Evolutionary conservation across 2,888 invertebrate genomes (phyloP), one percentile per base, ranked within the genome.

Genomic region (Coenonympha glycerion): DNA sequence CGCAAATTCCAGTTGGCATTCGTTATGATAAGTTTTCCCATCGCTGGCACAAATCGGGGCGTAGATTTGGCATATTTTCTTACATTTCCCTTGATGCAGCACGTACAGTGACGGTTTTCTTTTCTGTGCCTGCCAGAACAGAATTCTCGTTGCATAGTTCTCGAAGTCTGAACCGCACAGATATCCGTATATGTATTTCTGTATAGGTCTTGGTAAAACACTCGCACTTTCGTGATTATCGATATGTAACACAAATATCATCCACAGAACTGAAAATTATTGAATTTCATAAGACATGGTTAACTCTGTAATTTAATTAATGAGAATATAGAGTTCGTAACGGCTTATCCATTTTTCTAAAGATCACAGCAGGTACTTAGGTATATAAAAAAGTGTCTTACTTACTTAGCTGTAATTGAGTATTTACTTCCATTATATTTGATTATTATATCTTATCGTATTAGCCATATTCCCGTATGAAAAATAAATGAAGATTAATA

Each of bases 141-240:
- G 51, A 8, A 33, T 26, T 6, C 31, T 40, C 1, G 59, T 51
- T n/a, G 58, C 6, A 30, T 57, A 64, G 9, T 58, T 62, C 48
- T 51, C 26, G 22, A 63, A 63, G 47, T 64, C 49, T 2, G 63
- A 58, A 0, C 56, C 63, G 41, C 64, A 66, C 1, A 64, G 8
- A 6, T 56, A 47, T 0, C 58, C 53, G 28, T 62, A 40, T 16
- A 44, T 26, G 9, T 47, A 46, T 42, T 56, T 49, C 16, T 41
- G 40, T 15, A 26, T 24, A 1, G 56, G 52, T 39, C 16, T 55
- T 3, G 61, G 61, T 5, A 62, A 24, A 9, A 55, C 28, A 15
- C 36, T 37, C 4, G 31, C 15, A 42, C 21, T 19, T 33, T 26
- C 39, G 6, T 46, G 16, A 6, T 16, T n/a, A 6, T n/a, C 24